Base-by-base conservation (phyloP, 2,888 invertebrate genomes). In the Tridacna gigas region DNA sequence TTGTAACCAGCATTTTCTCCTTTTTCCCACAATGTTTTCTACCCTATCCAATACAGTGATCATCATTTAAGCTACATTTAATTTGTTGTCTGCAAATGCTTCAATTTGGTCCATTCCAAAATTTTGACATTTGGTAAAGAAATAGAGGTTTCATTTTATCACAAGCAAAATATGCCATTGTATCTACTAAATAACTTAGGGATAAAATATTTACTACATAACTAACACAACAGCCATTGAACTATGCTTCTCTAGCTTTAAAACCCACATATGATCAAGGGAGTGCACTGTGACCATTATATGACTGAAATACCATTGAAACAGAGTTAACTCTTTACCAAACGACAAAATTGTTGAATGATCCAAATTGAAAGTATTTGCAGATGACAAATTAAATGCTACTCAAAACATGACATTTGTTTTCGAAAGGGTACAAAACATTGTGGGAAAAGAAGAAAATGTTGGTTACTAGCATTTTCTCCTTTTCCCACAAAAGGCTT, bases 1-100 rank as follows among this genome's bases (percentile, higher is more conserved):
- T 26, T 25, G 65, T 56, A 56, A 56, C n/a, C 25, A 65, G 65
- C 65, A 65, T 28, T 65, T 65, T 65, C 65, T 65, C 28, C 65
- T 15, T 65, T 65, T n/a, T 65, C 3, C 25, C 25, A 65, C 25
- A 65, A 26, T 26, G 65, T 26, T 65, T 65, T 26, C n/a, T 11
- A 37, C 37, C 37, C 37, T 37, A 4, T 7, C 37, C 37, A 37
- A 37, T 4, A 37, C 37, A 37, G 7, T 4, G 2, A 4, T 37
- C 37, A 2, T 4, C 7, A 4, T 37, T 37, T 37, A 2, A 37
- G 37, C 7, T 7, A 37, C 37, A 4, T 37, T 37, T 37, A 7
- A 4, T 37, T n/a, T 18, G 63, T 22, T 63, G 63, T 63, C 63
- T 63, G 63, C 63, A 63, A 13, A n/a, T 20, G n/a, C 22, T 63